A percentile compares a stretch with the other conserved stretches of the same genome.
These are phyloP conservation scores for Aradus depressus DNA, from an alignment of 2,888 invertebrate species.

Conservation along the genomic window DNA sequence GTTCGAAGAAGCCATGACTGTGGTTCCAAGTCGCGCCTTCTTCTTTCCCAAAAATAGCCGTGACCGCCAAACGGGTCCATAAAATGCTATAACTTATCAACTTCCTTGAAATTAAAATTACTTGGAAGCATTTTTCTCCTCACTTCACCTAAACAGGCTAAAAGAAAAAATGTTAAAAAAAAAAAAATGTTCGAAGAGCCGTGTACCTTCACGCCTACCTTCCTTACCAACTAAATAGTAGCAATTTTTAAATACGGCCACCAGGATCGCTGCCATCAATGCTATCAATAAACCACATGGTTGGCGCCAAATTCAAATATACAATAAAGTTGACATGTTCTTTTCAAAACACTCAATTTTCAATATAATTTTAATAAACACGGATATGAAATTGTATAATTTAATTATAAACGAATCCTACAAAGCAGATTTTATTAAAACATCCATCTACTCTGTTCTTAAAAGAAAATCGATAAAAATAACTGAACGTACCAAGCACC, in stretches of 20 bases:
- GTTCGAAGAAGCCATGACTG: conserved; percentile 65
- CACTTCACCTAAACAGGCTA: not conserved
- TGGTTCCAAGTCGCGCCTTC: conserved; percentile 15
- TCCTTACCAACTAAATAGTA: conserved; percentile 25
- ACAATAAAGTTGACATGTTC: too few relatives aligned
- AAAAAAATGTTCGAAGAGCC: too few relatives aligned
- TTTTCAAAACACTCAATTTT: too few relatives aligned
- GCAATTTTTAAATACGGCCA: conserved; percentile 24
- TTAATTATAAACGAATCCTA: too few relatives aligned
- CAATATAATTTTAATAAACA: too few relatives aligned
- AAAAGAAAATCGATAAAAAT: conserved; percentile 3
- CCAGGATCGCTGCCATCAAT: conserved; percentile 24
- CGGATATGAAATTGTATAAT: too few relatives aligned
- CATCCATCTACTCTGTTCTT: too few relatives aligned
- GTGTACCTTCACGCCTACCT: conserved; percentile 22
- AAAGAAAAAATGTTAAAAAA: too few relatives aligned
- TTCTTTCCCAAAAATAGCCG: conserved; percentile 23
- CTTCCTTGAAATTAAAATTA: conserved; percentile 1
- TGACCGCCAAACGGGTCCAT: conserved; percentile 26
- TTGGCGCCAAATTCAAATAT: conserved; percentile 18
- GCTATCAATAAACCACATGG: conserved; percentile 27
- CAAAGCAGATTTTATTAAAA: too few relatives aligned
- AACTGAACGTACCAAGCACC: conserved; percentile 5
- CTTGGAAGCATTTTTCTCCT: not conserved
- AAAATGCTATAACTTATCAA: conserved; percentile 29